Conservation (phyloP, 2,797 vertebrate species). For the Brotula barbata region DNA sequence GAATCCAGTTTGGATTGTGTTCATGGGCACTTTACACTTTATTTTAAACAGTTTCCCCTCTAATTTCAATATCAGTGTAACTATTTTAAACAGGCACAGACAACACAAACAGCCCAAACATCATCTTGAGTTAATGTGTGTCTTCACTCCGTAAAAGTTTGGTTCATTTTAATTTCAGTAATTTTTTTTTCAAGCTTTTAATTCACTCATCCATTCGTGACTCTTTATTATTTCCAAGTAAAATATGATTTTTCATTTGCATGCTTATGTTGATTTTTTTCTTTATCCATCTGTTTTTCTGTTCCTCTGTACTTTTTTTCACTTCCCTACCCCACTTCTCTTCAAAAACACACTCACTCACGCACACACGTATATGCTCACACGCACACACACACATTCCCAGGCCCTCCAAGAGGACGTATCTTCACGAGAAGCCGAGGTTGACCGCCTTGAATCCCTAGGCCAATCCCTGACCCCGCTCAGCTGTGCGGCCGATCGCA, state of each 20-base stretch:
- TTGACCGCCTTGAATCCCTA: conserved; percentile 82
- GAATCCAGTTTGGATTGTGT: too few species aligned
- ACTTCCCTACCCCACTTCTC: conserved; percentile 21
- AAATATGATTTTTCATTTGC: conserved; percentile 69
- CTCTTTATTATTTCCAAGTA: conserved; percentile 37
- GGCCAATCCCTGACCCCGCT: conserved; percentile 87
- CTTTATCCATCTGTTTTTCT: conserved; percentile 59
- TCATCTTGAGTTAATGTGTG: background rate
- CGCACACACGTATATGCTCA: conserved; percentile 1
- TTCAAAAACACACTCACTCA: conserved; percentile 1
- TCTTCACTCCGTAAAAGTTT: conserved; percentile 21
- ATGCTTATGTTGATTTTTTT: conserved; percentile 64
- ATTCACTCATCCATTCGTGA: conserved; percentile 31
- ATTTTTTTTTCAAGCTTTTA: conserved; percentile 21
- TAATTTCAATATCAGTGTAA: too few species aligned
- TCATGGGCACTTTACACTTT: too few species aligned
- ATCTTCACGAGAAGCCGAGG: conserved; percentile 79
- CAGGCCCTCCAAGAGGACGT: conserved; percentile 91
- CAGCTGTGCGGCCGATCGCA: conserved; percentile 83
- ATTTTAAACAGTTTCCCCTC: too few species aligned
- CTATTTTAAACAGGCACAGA: too few species aligned
- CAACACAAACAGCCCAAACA: conserved; percentile 1
- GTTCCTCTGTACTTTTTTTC: conserved; percentile 51
- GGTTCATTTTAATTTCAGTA: conserved; percentile 29
- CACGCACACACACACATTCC: conserved; percentile 54